A percentile compares a stretch with the other conserved stretches of the same genome.
Evolutionary conservation across 2,113 vertebrate species (phyloP).

Genomic region (Myotis yumanensis): DNA sequence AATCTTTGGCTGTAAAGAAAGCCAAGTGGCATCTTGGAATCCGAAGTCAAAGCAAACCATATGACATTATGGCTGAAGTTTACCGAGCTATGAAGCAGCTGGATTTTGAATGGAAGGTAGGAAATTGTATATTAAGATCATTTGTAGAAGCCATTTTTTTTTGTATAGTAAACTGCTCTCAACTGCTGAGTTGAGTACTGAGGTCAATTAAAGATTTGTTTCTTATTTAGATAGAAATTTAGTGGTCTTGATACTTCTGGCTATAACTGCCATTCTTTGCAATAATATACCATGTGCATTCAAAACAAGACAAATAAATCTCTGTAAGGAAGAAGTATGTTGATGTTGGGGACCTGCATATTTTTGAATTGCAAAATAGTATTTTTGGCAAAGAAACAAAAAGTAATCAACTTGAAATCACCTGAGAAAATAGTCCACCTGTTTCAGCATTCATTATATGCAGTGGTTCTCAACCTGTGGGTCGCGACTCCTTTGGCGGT

Average conservation of each 20-base stretch:
- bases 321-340: not conserved
- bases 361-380: constrained; percentile 73
- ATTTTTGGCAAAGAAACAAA: constrained; percentile 58
- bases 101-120: constrained; percentile 98
- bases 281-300: not conserved
- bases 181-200: not conserved
- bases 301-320: constrained; percentile 35
- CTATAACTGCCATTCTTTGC: constrained; percentile 40
- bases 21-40: constrained; percentile 99
- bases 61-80: constrained; percentile 98
- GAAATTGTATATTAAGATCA: not conserved
- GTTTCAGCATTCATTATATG: constrained; percentile 43
- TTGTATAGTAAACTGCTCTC: not conserved
- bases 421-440: constrained; percentile 19
- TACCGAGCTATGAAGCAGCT: constrained; percentile 98
- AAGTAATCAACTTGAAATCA: constrained; percentile 24
- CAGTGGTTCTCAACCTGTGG: too few relatives aligned
- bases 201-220: not conserved
- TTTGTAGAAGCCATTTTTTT: not conserved
- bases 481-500: too few relatives aligned
- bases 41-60: constrained; percentile 97
- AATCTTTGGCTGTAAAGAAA: constrained; percentile 96
- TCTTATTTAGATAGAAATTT: constrained; percentile 43
- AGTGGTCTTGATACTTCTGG: not conserved
- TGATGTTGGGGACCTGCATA: not conserved